Evolutionary conservation across 2,797 vertebrate species (phyloP).

Genomic region (Pseudotriccus pelzelni): DNA sequence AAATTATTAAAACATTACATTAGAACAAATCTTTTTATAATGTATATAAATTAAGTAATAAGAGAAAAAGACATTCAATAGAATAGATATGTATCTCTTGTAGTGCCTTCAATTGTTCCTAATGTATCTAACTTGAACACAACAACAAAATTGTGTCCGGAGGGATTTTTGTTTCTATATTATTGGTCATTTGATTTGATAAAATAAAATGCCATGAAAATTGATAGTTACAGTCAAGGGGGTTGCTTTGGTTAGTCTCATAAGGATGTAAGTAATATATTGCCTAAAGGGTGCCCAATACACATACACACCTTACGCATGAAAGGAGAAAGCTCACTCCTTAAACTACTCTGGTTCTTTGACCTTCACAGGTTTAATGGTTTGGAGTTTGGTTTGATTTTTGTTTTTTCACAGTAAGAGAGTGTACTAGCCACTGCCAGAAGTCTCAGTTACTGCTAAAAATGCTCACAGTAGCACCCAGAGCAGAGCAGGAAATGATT

Average conservation of each 20-base stretch:
- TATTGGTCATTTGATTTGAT: neutral
- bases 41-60: neutral
- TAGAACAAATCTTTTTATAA: neutral
- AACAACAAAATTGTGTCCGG: neutral
- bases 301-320: neutral
- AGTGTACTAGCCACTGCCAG: neutral
- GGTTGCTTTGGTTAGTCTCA: neutral
- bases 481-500: neutral
- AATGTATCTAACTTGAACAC: neutral
- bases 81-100: neutral
- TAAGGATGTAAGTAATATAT: neutral
- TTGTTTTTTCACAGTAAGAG: neutral
- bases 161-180: neutral
- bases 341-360: neutral
- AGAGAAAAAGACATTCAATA: neutral
- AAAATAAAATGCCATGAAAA: neutral
- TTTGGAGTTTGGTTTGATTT: neutral
- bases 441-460: neutral
- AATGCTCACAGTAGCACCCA: neutral
- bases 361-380: neutral
- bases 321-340: neutral
- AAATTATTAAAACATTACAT: neutral
- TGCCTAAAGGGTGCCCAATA: neutral
- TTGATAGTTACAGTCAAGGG: neutral
- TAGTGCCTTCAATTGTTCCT: fast-evolving